phyloP scores from a whole-genome alignment of 2,113 vertebrate species.

The Macrotus californicus region DNA sequence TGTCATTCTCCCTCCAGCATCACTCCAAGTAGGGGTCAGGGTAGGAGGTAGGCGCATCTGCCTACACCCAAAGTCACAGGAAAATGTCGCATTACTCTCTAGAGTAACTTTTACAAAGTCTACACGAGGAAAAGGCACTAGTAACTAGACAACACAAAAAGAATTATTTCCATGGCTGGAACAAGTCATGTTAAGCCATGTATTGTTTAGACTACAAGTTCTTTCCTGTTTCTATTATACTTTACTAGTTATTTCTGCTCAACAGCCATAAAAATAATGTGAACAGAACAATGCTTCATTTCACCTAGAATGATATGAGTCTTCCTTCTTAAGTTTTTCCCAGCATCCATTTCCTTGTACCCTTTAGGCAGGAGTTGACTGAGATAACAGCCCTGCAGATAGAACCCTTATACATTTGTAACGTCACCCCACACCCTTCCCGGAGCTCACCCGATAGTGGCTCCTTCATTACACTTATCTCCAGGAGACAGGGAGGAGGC shows the following conservation, averaged over 20 bases:
- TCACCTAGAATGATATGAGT: constrained; percentile 44
- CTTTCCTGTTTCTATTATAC: constrained; percentile 20
- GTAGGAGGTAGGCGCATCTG: neutral
- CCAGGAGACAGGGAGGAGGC: constrained; percentile 51
- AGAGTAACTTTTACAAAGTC: neutral
- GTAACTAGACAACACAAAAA: neutral
- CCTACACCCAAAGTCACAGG: neutral
- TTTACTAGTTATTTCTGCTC: constrained; percentile 47
- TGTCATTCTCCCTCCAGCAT: neutral
- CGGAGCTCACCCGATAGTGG: neutral
- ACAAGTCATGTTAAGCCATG: constrained; percentile 22
- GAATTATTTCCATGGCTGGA: neutral
- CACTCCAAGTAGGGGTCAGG: rapidly evolving
- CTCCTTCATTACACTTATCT: constrained; percentile 70
- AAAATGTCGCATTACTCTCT: neutral
- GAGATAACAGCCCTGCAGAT: neutral
- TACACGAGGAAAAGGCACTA: neutral
- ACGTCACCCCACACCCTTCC: constrained; percentile 40
- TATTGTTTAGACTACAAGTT: constrained; percentile 29
- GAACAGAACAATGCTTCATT: constrained; percentile 51
- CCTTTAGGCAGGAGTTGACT: constrained; percentile 44
- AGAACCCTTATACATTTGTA: neutral
- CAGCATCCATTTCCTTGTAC: constrained; percentile 27
- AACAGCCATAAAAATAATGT: constrained; percentile 52
- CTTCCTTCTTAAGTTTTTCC: constrained; percentile 19